Conservation (phyloP, 2,113 vertebrate species). For the Chlorodrepanis virens region DNA sequence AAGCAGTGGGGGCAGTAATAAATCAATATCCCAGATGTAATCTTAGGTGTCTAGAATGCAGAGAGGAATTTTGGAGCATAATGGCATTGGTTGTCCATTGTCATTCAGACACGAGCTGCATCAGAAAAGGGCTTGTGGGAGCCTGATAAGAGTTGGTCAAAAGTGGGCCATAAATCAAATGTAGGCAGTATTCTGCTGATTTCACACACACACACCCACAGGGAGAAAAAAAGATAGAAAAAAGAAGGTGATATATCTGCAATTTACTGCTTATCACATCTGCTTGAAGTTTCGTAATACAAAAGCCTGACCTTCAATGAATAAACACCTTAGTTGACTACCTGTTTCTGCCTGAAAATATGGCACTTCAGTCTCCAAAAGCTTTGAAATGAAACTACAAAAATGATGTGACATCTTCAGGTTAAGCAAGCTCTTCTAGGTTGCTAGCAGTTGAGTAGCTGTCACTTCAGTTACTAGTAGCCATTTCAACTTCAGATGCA, state of each 20-base stretch:
- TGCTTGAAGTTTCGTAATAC: conserved; percentile 86
- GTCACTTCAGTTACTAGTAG: conserved; percentile 43
- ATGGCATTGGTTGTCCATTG: conserved; percentile 92
- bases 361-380: conserved; percentile 1
- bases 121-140: conserved; percentile 88
- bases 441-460: conserved; percentile 4
- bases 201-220: conserved; percentile 77
- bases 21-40: conserved; percentile 97
- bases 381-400: conserved; percentile 3
- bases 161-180: conserved; percentile 94
- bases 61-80: conserved; percentile 88
- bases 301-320: conserved; percentile 87
- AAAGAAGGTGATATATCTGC: conserved; percentile 81
- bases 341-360: conserved; percentile 67
- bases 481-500: conserved; percentile 34
- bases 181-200: conserved; percentile 81
- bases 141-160: conserved; percentile 93
- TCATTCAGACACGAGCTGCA: conserved; percentile 92
- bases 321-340: conserved; percentile 76
- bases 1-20: conserved; percentile 80
- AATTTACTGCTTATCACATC: conserved; percentile 90
- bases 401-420: conserved; percentile 24
- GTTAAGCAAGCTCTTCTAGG: conserved; percentile 41
- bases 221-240: not conserved
- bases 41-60: conserved; percentile 94